Conservation (phyloP, 2,888 invertebrate genomes). For the Eilema griseolum region DNA sequence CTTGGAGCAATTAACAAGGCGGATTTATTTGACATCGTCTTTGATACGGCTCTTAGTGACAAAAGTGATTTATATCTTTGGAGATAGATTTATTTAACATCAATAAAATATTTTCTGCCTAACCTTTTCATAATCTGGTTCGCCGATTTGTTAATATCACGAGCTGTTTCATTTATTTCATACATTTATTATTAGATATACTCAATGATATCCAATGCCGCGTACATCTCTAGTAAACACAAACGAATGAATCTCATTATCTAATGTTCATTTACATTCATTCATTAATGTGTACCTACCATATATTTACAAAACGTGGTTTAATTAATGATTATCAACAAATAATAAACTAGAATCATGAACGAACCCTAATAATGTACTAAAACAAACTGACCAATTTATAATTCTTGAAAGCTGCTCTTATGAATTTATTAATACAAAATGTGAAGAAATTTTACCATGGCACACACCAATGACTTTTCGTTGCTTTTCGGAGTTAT, state of each 20-base stretch:
- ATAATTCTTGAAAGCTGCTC: neutral
- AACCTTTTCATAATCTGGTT: neutral
- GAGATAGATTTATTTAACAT: constrained; percentile 2
- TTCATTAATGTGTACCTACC: neutral
- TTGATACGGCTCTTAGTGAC: constrained; percentile 20
- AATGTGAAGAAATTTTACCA: too few species aligned
- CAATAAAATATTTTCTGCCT: constrained; percentile 11
- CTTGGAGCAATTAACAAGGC: constrained; percentile 29
- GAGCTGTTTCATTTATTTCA: too few species aligned
- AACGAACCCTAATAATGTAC: neutral
- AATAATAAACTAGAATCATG: neutral
- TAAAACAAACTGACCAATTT: neutral
- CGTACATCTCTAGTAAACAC: too few species aligned
- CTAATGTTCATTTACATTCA: neutral
- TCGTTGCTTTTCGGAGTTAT: too few species aligned
- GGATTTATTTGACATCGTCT: constrained; percentile 34
- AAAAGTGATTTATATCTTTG: constrained; percentile 15
- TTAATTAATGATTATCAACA: too few species aligned
- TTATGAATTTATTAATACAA: neutral
- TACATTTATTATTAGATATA: too few species aligned
- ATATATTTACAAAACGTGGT: too few species aligned
- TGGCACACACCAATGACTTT: too few species aligned
- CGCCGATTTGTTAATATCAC: neutral
- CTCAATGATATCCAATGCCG: too few species aligned
- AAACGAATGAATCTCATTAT: too few species aligned